Base-by-base conservation (phyloP, 2,113 vertebrate genomes). In the Athene noctua region DNA sequence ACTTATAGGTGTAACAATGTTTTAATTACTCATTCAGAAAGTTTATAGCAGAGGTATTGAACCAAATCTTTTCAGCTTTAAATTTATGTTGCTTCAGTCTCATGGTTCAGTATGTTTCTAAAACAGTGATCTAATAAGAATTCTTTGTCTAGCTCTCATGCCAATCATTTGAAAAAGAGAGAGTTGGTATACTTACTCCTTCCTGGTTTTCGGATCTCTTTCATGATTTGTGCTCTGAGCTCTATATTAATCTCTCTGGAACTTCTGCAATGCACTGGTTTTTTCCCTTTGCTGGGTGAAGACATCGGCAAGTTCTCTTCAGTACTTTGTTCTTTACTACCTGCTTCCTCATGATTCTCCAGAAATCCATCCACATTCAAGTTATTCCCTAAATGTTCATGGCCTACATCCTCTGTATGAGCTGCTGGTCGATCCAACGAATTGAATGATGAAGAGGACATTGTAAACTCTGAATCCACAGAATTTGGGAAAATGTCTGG, bases 121-220 rank as follows among this genome's bases (percentile, higher is more conserved):
- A 79, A 90, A 71, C 0, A 61, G 40, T 5, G 7, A 68, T 54
- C 16, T 40, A 81, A 44, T 32, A 36, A 8, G 3, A 92, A 63
- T 47, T 59, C 16, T 77, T 77, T 20, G 10, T 44, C 59, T 61
- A 81, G 70, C 11, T 81, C 23, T 57, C 59, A 74, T 4, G 4
- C 1, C 38, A 74, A 20, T 26, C 15, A 86, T 22, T 51, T 57
- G 32, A 67, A 89, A 71, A 30, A 77, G 7, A 90, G 21, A 87
- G 40, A 40, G 40, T 81, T 9, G 7, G 22, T 34, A 93, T 97
- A 99, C 99, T 88, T 98, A 99, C 99, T 99, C 96, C 99, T 98
- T 94, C 99, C 99, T 26, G 99, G 99, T 94, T 99, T 99, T 81
- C 99, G 97, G 80, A 99, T 99, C 96, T 99, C 99, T 97, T 98